phyloP scores from a whole-genome alignment of 2,797 vertebrate genomes.

The Knipowitschia caucasica region DNA sequence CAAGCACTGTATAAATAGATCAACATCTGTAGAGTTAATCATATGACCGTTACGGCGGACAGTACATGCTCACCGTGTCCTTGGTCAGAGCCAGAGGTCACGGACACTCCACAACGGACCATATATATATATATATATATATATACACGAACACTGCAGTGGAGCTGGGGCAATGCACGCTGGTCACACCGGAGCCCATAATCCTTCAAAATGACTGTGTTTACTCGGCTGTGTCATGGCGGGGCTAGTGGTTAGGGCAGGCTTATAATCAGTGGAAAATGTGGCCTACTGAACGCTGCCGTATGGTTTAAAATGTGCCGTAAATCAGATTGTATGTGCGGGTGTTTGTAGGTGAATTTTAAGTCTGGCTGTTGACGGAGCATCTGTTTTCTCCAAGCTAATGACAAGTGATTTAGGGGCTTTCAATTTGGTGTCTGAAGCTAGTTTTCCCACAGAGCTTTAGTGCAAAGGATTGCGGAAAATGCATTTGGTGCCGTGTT shows the following conservation, averaged over 20 bases:
- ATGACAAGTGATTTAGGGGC: neutral
- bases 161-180: neutral
- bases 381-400: neutral
- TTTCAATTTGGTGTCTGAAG: neutral
- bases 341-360: neutral
- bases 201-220: constrained; percentile 10
- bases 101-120: neutral
- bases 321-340: neutral
- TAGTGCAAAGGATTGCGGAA: too few species aligned
- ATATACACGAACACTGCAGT: constrained; percentile 17
- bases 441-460: too few species aligned
- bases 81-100: constrained; percentile 5
- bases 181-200: constrained; percentile 17
- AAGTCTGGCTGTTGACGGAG: neutral
- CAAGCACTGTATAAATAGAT: constrained; percentile 1
- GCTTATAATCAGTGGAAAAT: constrained; percentile 14
- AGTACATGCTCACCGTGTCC: neutral
- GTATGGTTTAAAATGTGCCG: constrained; percentile 2
- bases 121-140: too few species aligned
- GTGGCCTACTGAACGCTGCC: neutral
- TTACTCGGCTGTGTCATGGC: constrained; percentile 6
- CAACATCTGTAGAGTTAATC: neutral
- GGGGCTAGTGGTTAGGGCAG: constrained; percentile 7
- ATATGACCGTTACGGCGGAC: neutral
- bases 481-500: too few species aligned